phyloP scores from a whole-genome alignment of 2,113 vertebrate genomes.

The Vulpes vulpes region DNA sequence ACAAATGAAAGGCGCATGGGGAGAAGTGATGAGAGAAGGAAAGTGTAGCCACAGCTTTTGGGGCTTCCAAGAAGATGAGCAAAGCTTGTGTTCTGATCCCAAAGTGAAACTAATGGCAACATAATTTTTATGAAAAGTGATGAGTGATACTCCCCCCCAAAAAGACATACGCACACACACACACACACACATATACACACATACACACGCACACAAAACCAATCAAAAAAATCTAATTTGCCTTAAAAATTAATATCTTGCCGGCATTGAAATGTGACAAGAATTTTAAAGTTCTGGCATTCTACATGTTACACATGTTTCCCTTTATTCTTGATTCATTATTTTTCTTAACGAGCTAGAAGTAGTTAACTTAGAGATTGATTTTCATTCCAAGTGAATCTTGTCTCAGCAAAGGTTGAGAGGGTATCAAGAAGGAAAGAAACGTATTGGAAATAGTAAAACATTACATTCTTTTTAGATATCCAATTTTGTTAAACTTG shows the following conservation, averaged over 20 bases:
- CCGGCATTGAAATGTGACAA: constrained; percentile 24
- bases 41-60: constrained; percentile 18
- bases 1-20: constrained; percentile 65
- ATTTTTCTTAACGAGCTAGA: constrained; percentile 46
- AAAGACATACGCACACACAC: not conserved
- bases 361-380: not conserved
- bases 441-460: constrained; percentile 81
- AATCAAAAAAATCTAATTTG: constrained; percentile 1
- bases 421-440: constrained; percentile 59
- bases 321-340: constrained; percentile 41
- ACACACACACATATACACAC: not conserved
- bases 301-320: not conserved
- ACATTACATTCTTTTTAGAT: constrained; percentile 71
- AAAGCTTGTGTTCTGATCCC: not conserved
- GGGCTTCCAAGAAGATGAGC: constrained; percentile 67
- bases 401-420: constrained; percentile 31
- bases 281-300: constrained; percentile 17
- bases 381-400: constrained; percentile 42
- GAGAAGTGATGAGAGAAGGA: constrained; percentile 70
- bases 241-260: constrained; percentile 54
- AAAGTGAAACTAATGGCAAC: constrained; percentile 36
- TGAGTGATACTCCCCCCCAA: constrained; percentile 39
- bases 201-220: not conserved
- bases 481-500: constrained; percentile 79
- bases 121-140: constrained; percentile 49